Conservation (phyloP, 2,113 vertebrate genomes). For the Plecturocebus donacophilus region DNA sequence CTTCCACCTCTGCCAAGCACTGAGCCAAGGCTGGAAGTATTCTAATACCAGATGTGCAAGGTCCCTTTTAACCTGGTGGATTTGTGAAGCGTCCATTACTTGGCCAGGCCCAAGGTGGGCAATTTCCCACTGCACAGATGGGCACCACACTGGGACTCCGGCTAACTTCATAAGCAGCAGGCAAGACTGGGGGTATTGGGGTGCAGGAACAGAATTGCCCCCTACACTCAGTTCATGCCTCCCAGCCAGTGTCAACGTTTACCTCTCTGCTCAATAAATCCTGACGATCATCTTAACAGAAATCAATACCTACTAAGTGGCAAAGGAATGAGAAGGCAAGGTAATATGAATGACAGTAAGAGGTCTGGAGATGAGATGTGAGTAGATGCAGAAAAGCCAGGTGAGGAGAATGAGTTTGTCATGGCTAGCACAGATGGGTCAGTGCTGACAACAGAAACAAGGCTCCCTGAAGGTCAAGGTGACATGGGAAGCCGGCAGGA, state of each 20-base stretch:
- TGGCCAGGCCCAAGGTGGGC: no score
- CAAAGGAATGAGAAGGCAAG: conserved; percentile 33
- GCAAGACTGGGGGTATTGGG: neutral
- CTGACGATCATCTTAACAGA: conserved; percentile 20
- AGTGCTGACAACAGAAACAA: neutral
- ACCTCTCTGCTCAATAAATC: conserved; percentile 46
- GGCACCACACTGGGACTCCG: neutral
- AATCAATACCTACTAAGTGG: conserved; percentile 59
- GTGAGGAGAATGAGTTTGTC: neutral
- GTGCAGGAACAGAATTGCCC: neutral
- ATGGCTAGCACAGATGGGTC: fast-evolving
- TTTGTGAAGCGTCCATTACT: neutral
- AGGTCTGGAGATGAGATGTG: neutral
- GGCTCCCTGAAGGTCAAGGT: neutral
- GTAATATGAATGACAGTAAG: neutral
- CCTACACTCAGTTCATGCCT: neutral
- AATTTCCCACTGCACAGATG: neutral
- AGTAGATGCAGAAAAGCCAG: neutral
- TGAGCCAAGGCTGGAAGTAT: no score
- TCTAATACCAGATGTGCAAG: neutral
- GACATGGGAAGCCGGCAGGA: neutral
- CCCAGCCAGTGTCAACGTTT: neutral
- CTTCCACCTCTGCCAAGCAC: neutral
- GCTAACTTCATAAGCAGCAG: neutral
- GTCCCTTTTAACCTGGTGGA: neutral